Evolutionary conservation across 1,140 invertebrate species (phyloP).

Genomic region (Brachionus angularis): DNA sequence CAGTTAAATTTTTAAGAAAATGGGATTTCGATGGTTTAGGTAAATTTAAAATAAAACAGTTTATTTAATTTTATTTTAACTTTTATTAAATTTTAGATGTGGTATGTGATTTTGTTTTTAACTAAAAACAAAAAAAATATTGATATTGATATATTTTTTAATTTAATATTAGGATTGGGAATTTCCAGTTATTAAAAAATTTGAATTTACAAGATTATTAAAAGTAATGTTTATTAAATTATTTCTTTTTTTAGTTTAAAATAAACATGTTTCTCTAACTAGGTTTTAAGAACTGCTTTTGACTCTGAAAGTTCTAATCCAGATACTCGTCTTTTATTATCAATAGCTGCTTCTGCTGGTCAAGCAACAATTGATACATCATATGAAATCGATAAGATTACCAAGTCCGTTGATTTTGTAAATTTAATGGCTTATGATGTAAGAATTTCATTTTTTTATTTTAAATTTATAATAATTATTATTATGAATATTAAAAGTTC

Average conservation of each 20-base stretch:
- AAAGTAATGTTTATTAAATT: conserved; percentile 8
- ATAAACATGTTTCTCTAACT: neutral
- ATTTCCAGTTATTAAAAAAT: conserved; percentile 47
- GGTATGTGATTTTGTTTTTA: neutral
- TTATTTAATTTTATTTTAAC: no score
- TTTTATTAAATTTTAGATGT: no score
- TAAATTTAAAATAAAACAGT: conserved; percentile 21
- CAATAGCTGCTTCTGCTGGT: conserved; percentile 50
- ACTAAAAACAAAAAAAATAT: neutral
- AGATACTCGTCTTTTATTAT: conserved; percentile 67
- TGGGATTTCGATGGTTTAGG: conserved; percentile 52
- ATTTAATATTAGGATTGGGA: conserved; percentile 51
- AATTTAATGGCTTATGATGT: conserved; percentile 77
- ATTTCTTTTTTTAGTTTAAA: neutral
- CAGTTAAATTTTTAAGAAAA: conserved; percentile 54
- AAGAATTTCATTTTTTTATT: conserved; percentile 58
- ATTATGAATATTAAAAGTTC: conserved; percentile 48
- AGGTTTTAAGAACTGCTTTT: conserved; percentile 46
- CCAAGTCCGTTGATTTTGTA: conserved; percentile 85
- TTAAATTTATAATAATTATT: neutral
- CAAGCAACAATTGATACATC: conserved; percentile 54
- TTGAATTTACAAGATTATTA: conserved; percentile 45
- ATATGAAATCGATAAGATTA: conserved; percentile 73
- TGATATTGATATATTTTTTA: conserved; percentile 43
- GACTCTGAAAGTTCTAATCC: conserved; percentile 60